Base-by-base conservation (phyloP, 2,113 vertebrate species). In the Toxotes jaculatrix region DNA sequence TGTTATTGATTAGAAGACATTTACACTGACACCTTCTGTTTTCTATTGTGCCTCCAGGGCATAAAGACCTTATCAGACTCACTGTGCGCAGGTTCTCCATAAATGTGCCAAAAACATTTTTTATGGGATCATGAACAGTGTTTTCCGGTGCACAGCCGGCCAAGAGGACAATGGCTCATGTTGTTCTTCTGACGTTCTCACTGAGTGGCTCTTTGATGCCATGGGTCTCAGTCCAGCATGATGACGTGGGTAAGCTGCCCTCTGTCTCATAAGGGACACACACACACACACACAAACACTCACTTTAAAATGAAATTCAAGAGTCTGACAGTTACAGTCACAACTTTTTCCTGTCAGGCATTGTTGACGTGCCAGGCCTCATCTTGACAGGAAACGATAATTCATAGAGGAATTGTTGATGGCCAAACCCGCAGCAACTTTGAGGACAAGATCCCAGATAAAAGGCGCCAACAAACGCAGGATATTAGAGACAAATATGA, bases 371-470 rank as follows among this genome's bases (percentile, higher is more conserved):
- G 80, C 80, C 86, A 85, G 27, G 31, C 34, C 42, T 82, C 69
- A 60, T 85, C 82, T 91, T 83, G 75, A 89, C 57, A 89, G 93
- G 93, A 94, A 94, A 79, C 85, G 74, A 85, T 91, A 89, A 83
- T 68, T 92, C 86, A 91, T 84, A 74, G 76, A 86, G 83, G 89
- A 86, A 89, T 27, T 85, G 42, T 66, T 86, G 77, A 90, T 84
- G 88, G 84, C 56, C 79, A 82, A 79, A 75, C 31, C 34, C 56
- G 49, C 12, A 36, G 57, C 36, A 34, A 67, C 66, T 21, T 66
- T 86, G 56, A 27, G 32, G 62, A 85, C n/a, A 63, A 77, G 88
- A 89, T 89, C 32, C 9, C 0, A 80, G 86, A 92, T 88, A 86
- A 91, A 89, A 88, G 79, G 62, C 51, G 10, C 53, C 51, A 85